phyloP scores from a whole-genome alignment of 2,888 invertebrate species.

The Synanthedon myopaeformis region DNA sequence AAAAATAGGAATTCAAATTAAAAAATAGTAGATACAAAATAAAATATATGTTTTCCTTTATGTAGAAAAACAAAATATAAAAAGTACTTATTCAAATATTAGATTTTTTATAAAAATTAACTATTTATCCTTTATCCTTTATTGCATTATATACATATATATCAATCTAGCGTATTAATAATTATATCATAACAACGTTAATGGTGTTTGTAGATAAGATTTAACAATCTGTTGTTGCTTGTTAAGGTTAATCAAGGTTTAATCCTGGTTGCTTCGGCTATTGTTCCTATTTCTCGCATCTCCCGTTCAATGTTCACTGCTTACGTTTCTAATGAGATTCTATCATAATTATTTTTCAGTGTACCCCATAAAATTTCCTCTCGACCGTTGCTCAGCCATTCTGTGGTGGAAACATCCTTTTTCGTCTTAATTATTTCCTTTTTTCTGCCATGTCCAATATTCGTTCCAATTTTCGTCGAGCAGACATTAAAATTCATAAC shows the following conservation, averaged over 20 bases:
- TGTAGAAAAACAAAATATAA: too few relatives aligned
- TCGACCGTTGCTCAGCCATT: slow-evolving; percentile 38
- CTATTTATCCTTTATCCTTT: too few relatives aligned
- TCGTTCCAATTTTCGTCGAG: slow-evolving; percentile 51
- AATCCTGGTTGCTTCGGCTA: slow-evolving; percentile 1
- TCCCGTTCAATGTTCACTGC: slow-evolving; percentile 12
- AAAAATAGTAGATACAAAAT: too few relatives aligned
- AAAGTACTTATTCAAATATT: too few relatives aligned
- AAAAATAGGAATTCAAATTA: too few relatives aligned
- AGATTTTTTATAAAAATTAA: too few relatives aligned
- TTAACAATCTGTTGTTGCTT: slow-evolving; percentile 2
- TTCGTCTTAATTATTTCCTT: slow-evolving; percentile 50
- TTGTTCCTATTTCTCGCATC: slow-evolving; percentile 2
- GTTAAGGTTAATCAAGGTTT: slow-evolving; percentile 3
- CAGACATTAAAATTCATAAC: slow-evolving; percentile 62
- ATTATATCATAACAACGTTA: background rate
- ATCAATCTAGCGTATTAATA: too few relatives aligned
- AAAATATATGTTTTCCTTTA: too few relatives aligned
- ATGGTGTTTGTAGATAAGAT: background rate
- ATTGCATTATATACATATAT: too few relatives aligned
- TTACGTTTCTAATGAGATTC: slow-evolving; percentile 41
- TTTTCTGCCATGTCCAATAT: slow-evolving; percentile 50
- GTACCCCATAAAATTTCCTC: slow-evolving; percentile 40
- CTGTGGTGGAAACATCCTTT: slow-evolving; percentile 44
- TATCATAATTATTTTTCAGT: slow-evolving; percentile 52